A percentile compares a stretch with the other conserved stretches of the same genome.
Conservation (phyloP, 2,797 vertebrate genomes). For the Moxostoma hubbsi region DNA sequence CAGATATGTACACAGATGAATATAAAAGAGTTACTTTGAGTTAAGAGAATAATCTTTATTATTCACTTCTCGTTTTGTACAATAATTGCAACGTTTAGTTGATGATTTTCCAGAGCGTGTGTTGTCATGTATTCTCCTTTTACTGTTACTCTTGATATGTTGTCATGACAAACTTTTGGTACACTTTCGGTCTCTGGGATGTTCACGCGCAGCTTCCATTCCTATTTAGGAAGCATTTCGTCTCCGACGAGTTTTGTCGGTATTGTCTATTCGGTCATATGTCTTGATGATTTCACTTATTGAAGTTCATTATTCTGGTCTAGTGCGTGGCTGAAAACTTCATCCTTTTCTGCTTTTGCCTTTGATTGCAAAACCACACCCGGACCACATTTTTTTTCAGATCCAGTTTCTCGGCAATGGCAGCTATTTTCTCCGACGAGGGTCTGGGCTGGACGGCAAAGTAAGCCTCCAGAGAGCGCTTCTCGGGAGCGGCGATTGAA, state of each 20-base stretch:
- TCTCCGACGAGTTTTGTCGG: slow-evolving; percentile 41
- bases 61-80: slow-evolving; percentile 77
- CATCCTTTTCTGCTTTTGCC: slow-evolving; percentile 96
- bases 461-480: slow-evolving; percentile 90
- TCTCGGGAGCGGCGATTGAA: slow-evolving; percentile 90
- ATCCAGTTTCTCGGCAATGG: slow-evolving; percentile 92
- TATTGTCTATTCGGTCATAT: slow-evolving; percentile 39
- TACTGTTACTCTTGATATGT: slow-evolving; percentile 15
- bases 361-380: slow-evolving; percentile 94
- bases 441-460: slow-evolving; percentile 91
- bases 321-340: slow-evolving; percentile 93
- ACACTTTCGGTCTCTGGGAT: slow-evolving; percentile 49
- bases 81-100: slow-evolving; percentile 73
- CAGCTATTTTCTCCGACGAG: slow-evolving; percentile 92
- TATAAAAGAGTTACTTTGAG: slow-evolving; percentile 80
- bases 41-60: slow-evolving; percentile 73
- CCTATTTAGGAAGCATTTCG: slow-evolving; percentile 36
- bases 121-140: slow-evolving; percentile 1
- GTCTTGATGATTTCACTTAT: slow-evolving; percentile 36
- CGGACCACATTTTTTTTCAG: slow-evolving; percentile 94
- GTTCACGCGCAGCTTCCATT: slow-evolving; percentile 62
- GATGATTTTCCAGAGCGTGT: slow-evolving; percentile 50
- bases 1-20: slow-evolving; percentile 84
- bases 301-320: slow-evolving; percentile 41
- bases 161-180: slow-evolving; percentile 51